A percentile compares a stretch with the other conserved stretches of the same genome.
phyloP scores from a whole-genome alignment of 2,113 vertebrate species.

The Natator depressus region DNA sequence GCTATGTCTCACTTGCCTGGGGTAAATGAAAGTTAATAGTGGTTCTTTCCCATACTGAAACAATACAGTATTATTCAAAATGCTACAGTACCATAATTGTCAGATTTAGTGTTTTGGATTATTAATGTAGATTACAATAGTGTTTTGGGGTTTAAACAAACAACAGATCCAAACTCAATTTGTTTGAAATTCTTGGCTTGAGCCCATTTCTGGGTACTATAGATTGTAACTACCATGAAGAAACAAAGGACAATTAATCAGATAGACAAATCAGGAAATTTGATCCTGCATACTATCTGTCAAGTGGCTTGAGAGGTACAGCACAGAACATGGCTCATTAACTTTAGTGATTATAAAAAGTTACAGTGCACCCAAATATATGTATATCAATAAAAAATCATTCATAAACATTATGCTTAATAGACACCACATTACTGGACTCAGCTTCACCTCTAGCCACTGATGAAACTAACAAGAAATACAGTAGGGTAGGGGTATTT shows the following conservation, averaged over 20 bases:
- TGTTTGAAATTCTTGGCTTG: not conserved
- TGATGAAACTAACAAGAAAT: not conserved
- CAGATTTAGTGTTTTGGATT: not conserved
- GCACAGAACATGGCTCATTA: not conserved
- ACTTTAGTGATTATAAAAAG: not conserved
- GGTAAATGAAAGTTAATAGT: not conserved
- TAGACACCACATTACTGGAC: not conserved
- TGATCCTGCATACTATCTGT: not conserved
- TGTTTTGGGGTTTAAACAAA: not conserved
- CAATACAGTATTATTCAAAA: not conserved
- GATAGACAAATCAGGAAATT: not conserved
- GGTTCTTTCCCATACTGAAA: fast-evolving
- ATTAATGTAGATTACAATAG: fast-evolving
- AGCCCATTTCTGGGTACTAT: fast-evolving
- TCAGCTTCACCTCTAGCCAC: not conserved
- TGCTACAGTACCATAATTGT: fast-evolving
- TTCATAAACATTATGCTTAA: not conserved
- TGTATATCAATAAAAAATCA: not conserved
- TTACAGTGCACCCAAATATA: not conserved
- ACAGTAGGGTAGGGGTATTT: not conserved
- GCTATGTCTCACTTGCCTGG: not conserved
- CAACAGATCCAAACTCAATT: not conserved
- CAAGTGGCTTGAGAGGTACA: not conserved
- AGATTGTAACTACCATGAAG: no score
- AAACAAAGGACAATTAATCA: not conserved